Percentiles rank a stretch among this genome's conserved stretches.
Evolutionary conservation across 37 sponge, comb jelly and placozoan genomes (phyloP).

Genomic region (Ianthella basta): DNA sequence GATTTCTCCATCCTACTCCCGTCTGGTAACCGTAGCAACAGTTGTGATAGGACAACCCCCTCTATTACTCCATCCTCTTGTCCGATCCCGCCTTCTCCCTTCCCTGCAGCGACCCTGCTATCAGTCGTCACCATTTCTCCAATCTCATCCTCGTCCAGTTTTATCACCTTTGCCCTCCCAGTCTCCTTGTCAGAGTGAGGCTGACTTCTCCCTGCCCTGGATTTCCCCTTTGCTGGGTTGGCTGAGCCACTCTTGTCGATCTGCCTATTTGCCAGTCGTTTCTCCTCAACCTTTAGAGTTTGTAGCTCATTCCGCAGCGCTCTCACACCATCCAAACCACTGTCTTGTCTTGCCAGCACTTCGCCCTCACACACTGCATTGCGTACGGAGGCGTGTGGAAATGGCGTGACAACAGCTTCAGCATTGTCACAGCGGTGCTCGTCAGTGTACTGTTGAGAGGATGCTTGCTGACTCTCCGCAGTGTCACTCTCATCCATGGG

Average conservation of each 20-base stretch:
- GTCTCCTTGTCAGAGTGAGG: no score
- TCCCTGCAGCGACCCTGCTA: background rate
- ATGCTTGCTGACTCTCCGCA: no score
- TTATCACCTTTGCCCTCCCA: background rate
- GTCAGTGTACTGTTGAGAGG: no score
- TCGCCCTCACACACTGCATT: background rate
- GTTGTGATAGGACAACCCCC: slow-evolving; percentile 19
- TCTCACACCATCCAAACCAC: background rate
- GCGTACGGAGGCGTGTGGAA: background rate
- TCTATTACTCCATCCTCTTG: background rate
- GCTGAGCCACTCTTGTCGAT: no score
- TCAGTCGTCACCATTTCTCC: background rate
- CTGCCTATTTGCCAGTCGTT: no score
- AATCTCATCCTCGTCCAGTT: background rate
- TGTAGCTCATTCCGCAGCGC: background rate
- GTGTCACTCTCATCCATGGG: background rate
- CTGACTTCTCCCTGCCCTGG: no score
- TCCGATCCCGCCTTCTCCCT: background rate
- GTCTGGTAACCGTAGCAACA: slow-evolving; percentile 71
- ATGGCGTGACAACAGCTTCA: background rate
- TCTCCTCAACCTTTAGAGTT: background rate
- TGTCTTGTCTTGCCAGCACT: background rate
- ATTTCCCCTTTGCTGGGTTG: no score
- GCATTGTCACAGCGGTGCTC: no score
- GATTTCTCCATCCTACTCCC: slow-evolving; percentile 57